phyloP scores from a whole-genome alignment of 2,797 vertebrate genomes.

The Sebastes taczanowskii region DNA sequence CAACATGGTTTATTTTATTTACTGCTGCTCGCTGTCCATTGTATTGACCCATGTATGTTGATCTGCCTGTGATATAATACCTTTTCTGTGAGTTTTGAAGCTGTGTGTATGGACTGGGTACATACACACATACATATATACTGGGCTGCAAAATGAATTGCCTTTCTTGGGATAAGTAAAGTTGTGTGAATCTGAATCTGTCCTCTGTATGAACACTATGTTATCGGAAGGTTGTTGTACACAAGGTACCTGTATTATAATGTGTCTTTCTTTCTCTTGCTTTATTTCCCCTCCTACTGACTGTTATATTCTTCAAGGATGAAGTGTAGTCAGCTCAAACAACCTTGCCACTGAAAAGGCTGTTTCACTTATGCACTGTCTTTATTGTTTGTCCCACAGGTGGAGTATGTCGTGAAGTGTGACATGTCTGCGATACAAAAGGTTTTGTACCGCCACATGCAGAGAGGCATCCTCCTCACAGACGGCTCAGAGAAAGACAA shows the following conservation, averaged over 20 bases:
- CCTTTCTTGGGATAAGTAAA: too few relatives aligned
- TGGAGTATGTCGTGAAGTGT: slow-evolving; percentile 98
- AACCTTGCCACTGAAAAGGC: not conserved
- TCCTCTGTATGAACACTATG: not conserved
- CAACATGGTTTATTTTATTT: too few relatives aligned
- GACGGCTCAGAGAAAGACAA: slow-evolving; percentile 99
- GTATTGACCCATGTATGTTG: too few relatives aligned
- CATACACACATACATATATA: too few relatives aligned
- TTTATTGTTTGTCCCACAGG: slow-evolving; percentile 76
- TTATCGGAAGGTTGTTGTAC: not conserved
- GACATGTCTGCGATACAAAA: slow-evolving; percentile 99
- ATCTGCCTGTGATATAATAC: too few relatives aligned
- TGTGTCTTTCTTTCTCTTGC: not conserved
- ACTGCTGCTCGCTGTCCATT: too few relatives aligned
- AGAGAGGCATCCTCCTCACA: slow-evolving; percentile 97
- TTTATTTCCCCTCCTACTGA: not conserved
- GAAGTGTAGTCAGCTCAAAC: not conserved
- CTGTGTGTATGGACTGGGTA: too few relatives aligned
- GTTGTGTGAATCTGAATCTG: too few relatives aligned
- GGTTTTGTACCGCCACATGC: slow-evolving; percentile 98
- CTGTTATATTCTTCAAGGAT: not conserved
- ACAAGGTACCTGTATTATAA: not conserved
- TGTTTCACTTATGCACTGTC: not conserved
- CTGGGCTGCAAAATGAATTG: too few relatives aligned
- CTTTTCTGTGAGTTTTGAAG: too few relatives aligned